A percentile compares a stretch with the other conserved stretches of the same genome.
phyloP scores from a whole-genome alignment of 1,140 invertebrate species.

The Hyposmocoma kahamanoa region DNA sequence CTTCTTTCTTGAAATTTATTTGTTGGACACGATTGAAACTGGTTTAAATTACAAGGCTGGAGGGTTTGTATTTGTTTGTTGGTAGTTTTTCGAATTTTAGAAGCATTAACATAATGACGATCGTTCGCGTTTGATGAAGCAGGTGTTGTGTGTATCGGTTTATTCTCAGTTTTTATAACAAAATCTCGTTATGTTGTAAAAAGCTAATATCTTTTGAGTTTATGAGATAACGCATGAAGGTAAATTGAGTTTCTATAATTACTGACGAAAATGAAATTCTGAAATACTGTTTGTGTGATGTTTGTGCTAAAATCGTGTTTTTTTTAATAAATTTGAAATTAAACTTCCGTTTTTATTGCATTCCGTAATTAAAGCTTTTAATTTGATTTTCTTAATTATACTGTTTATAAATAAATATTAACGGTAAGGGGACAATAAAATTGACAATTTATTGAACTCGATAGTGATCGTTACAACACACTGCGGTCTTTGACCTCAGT shows the following conservation, averaged over 20 bases:
- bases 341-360: slow-evolving; percentile 3
- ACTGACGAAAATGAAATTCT: slow-evolving; percentile 19
- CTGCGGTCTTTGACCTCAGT: no score
- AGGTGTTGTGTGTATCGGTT: slow-evolving; percentile 67
- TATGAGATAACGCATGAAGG: slow-evolving; percentile 40
- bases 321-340: neutral
- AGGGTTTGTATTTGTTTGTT: slow-evolving; percentile 45
- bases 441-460: neutral
- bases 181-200: slow-evolving; percentile 62
- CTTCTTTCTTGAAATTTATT: slow-evolving; percentile 31
- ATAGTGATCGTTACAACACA: no score
- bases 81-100: slow-evolving; percentile 33
- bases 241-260: slow-evolving; percentile 31
- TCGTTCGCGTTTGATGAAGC: slow-evolving; percentile 59
- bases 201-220: slow-evolving; percentile 39
- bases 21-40: slow-evolving; percentile 22
- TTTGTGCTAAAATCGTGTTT: slow-evolving; percentile 8
- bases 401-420: neutral
- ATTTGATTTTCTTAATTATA: neutral
- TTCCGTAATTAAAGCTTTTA: neutral
- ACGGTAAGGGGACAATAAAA: neutral
- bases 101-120: slow-evolving; percentile 66
- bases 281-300: slow-evolving; percentile 14
- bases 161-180: slow-evolving; percentile 68
- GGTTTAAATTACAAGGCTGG: slow-evolving; percentile 23